Evolutionary conservation across 2,797 vertebrate genomes (phyloP), one percentile per base, ranked within the genome.

Genomic region (Champsocephalus gunnari): DNA sequence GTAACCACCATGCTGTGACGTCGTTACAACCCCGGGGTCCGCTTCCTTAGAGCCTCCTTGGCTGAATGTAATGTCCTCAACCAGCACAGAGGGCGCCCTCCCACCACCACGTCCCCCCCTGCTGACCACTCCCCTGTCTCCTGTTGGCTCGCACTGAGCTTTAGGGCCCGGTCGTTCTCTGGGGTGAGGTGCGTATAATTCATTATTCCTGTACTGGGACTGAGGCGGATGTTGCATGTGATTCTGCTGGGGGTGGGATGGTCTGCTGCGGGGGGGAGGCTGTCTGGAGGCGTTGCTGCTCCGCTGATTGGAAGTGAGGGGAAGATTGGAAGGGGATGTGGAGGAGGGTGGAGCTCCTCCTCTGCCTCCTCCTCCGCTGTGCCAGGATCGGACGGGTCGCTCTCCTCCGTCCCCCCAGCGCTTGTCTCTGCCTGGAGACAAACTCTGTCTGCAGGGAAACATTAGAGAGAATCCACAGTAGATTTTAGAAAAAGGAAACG

Each of bases 371-470:
- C 74, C 87, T 55, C 74, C 75, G 1, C 73, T 75, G 55, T 94
- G 93, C 94, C 95, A 95, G 19, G 94, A 88, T 5, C 93, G 92
- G 5, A 58, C 87, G 0, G 94, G 90, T 0, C 91, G 75, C 55
- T 90, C 89, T 8, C 80, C 95, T 49, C 88, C 89, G 0, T 92
- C 92, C 43, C 94, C 66, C 95, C 96, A 97, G 32, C 94, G 94
- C 3, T 96, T 95, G 83, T 98, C 97, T 89, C 96, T 94, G 78
- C 92, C 92, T 13, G 96, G 95, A 50, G 97, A 95, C 38, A 86
- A 89, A 45, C 88, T 91, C 68, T 95, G 95, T 74, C 97, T 99
- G 87, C 53, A 54, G 69, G 63, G n/a, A 50, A 7, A 63, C 21
- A 19, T 12, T 28, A 9, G 47, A 28, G 28, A 28, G 28, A 28